Base-by-base conservation (phyloP, 2,888 invertebrate genomes). In the Nasonovia ribisnigri region DNA sequence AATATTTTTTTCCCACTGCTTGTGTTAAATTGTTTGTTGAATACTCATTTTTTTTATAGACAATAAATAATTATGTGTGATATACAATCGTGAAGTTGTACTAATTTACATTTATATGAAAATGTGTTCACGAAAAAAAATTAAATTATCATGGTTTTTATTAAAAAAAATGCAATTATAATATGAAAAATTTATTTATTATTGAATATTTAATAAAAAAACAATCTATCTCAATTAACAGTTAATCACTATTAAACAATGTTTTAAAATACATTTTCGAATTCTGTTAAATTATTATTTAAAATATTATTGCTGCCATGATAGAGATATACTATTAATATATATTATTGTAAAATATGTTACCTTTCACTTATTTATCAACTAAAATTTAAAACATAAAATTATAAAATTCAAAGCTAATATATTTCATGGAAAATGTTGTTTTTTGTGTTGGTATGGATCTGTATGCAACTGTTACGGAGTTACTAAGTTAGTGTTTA, bases 71-170 rank as follows among this genome's bases (percentile, higher is more conserved):
- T 86, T 86, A 46, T 29, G 5, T 86, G 42, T 29, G 13, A 29
- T 46, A 29, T 46, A 46, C 26, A 86, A 86, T 46, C 4, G 26
- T 43, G 5, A 26, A 86, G 3, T 86, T 86, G 86, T 46, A 43
- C 13, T 46, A 46, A 86, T 86, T 86, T 86, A 46, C 24, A 86
- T 86, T 86, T 86, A 86, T 46, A 86, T 86, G 86, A 43, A 86
- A 43, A 43, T 46, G 29, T 43, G 11, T 86, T 26, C 42, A 46
- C 43, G 29, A 29, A 29, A 86, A 86, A 84, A 42, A 43, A 13
- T 24, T 43, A 26, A 86, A 67, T 67, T 36, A 67, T n/a, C 16
- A 67, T 67, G 67, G 67, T n/a, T 16, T 67, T 67, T 67, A 67
- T 51, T 51, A 36, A 36, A 67, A 67, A 60, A 60, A 60, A 29